Conservation (phyloP, 2,797 vertebrate species). For the Sciurus vulgaris region DNA sequence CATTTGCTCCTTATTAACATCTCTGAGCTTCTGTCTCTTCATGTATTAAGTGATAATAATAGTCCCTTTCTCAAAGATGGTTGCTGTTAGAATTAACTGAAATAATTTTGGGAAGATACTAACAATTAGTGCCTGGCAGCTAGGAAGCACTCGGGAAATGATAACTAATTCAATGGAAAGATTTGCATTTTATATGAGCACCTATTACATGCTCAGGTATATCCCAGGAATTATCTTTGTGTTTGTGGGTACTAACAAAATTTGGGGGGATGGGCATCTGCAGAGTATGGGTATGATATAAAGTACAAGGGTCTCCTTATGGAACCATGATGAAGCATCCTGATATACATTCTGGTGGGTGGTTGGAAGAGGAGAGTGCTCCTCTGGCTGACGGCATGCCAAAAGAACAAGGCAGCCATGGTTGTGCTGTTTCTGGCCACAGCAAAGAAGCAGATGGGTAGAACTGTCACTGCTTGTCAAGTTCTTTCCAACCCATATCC, state of each 20-base stretch:
- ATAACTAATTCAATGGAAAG: background rate
- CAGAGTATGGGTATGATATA: background rate
- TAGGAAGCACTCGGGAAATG: background rate
- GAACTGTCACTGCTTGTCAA: background rate
- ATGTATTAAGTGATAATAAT: background rate
- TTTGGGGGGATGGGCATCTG: background rate
- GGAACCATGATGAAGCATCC: background rate
- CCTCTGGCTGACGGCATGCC: background rate
- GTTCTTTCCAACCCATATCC: background rate
- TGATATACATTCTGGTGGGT: background rate
- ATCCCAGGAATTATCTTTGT: background rate
- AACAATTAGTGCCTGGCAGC: background rate
- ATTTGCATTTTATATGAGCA: background rate
- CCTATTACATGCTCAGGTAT: background rate
- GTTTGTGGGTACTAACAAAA: background rate
- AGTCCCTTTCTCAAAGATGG: background rate
- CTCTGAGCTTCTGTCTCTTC: conserved; percentile 17
- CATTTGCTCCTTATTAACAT: background rate
- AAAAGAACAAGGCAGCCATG: background rate
- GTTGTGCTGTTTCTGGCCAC: background rate
- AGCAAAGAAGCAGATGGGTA: background rate
- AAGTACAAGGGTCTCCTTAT: background rate
- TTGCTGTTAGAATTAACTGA: background rate
- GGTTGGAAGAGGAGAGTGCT: background rate
- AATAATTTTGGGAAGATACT: conserved; percentile 38